Base-by-base conservation (phyloP, 2,888 invertebrate species). In the Macaria liturata region DNA sequence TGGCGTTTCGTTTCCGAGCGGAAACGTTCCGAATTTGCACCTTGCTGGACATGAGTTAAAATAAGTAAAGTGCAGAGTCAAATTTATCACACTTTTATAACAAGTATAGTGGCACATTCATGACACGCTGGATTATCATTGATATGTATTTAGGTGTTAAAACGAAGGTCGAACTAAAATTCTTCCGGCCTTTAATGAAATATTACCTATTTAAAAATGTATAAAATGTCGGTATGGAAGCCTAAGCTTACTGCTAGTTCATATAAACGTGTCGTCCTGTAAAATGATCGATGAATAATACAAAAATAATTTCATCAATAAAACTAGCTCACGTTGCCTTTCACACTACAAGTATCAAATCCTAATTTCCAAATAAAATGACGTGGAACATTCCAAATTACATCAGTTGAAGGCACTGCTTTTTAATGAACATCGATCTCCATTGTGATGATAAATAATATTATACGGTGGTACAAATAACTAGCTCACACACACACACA, bases 381-480 rank as follows among this genome's bases (percentile, higher is more conserved):
- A 74, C 70, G 68, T 68, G 69, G 72, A 71, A 74, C 74, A 70
- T 68, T 60, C 57, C 34, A 57, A 56, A 76, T 76, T 75, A 74
- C 78, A 78, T 77, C 73, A 77, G 75, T 76, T 76, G 78, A 89
- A 89, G 89, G 89, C 89, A 89, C 89, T 88, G 88, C 82, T 80
- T 82, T 83, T 76, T 74, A 71, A 53, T 44, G 31, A 60, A 73
- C 55, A 70, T 66, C 52, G 59, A 69, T 54, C 63, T 61, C 46
- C 54, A 68, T 71, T 78, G 71, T 76, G 78, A 76, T 75, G 76
- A 73, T 62, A 59, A 57, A 68, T 70, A 52, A 55, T 52, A 60
- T 43, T 56, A 53, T 51, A 52, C 59, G 59, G 59, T 60, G 59
- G 59, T 60, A 60, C 52, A 58, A 43, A 48, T 55, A 40, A 55